Base-by-base conservation (phyloP, 1,140 invertebrate species). In the Daktulosphaira vitifoliae region DNA sequence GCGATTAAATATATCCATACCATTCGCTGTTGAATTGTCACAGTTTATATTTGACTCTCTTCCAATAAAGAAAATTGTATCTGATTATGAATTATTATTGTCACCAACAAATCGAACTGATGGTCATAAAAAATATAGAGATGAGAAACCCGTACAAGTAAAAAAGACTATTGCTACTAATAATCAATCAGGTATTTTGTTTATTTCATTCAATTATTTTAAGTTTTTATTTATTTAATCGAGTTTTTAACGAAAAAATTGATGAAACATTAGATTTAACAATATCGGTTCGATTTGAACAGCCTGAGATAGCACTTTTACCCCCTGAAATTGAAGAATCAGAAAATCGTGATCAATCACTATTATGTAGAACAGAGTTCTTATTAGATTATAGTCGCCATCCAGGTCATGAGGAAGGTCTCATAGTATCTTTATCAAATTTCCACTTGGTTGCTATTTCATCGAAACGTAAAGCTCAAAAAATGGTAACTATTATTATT, bases 251-350 rank as follows among this genome's bases (percentile, higher is more conserved):
- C n/a, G n/a, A n/a, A n/a, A n/a, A n/a, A n/a, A n/a, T n/a, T n/a
- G n/a, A n/a, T n/a, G n/a, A n/a, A n/a, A n/a, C 11, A 49, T 65
- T 74, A 71, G 83, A 83, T 46, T 72, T 86, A 48, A 82, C 84
- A 1, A 73, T 89, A 68, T 86, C 86, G 1, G 73, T 87, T 13
- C 80, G 85, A 70, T 79, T 88, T 66, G 81, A 87, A 44, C 83
- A 87, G 69, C 88, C 88, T 13, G 88, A 91, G 73, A 78, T 92
- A 25, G 84, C 90, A 72, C 77, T 91, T 51, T 85, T 87, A 51
- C 65, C 67, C 70, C 84, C 84, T 13, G 84, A 85, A 70, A 78
- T 82, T 4, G 56, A 62, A 29, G 56, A 48, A 48, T n/a, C 46
- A 20, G 42, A 62, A 29, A 20, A 46, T n/a, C 56, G 56, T n/a